Evolutionary conservation across 2,797 vertebrate species (phyloP), one percentile per base, ranked within the genome.

Genomic region (Agapornis canus): DNA sequence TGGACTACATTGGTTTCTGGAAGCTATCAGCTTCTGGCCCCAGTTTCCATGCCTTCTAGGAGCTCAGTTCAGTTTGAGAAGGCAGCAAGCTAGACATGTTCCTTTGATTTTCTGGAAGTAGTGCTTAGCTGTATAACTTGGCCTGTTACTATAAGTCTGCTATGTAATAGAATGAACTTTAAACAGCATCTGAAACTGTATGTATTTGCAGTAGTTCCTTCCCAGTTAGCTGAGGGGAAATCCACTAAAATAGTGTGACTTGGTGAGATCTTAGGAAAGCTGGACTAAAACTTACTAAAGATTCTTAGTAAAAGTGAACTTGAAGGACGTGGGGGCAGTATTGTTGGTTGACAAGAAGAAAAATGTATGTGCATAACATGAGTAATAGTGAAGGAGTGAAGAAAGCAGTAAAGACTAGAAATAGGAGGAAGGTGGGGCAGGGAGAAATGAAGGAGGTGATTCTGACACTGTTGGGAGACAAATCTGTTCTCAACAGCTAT

Each of bases 181-280:
- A 60, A 89, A 21, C 23, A 89, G 7, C 10, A 7, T 79, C 81
- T 79, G 12, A 71, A 48, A 40, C 52, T 42, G 13, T 13, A 47
- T 65, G 23, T 3, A 3, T 39, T 83, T 83, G 39, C 4, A 32
- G 1, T 37, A 70, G 22, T 56, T 69, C 31, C 43, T 77, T 78
- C 31, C 23, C 12, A n/a, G 35, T 45, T 69, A 31, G 31, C 71
- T 9, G 9, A 42, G 32, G 25, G 31, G 26, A 42, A 51, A 79
- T 47, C 0, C 10, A 6, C 22, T 11, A 52, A 65, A 65, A 15
- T 5, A 56, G 18, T 11, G 20, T 66, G 29, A 23, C 1, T 0
- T 20, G 27, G 40, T 85, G 45, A 66, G 49, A 52, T 86, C 75
- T 90, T 89, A 45, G 70, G 18, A 75, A 76, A 84, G 7, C 31